Conservation (phyloP, 2,797 vertebrate genomes). For the Carcharodon carcharias region DNA sequence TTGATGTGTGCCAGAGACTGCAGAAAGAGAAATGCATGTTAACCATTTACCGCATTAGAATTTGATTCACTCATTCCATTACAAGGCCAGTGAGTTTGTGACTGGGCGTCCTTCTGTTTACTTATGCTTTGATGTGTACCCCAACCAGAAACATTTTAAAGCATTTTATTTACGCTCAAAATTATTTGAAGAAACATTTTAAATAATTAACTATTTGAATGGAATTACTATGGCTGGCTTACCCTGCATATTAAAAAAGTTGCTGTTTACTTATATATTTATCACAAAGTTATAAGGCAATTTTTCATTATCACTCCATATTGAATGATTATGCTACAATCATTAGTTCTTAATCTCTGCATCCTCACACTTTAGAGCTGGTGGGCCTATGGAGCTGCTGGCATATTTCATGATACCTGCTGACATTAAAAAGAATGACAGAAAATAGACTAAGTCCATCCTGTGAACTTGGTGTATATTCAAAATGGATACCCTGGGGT, state of each 20-base stretch:
- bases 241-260: not conserved
- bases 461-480: not conserved
- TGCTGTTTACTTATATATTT: not conserved
- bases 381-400: not conserved
- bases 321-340: not conserved
- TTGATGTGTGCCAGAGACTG: conserved; percentile 25
- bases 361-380: not conserved
- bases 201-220: not conserved
- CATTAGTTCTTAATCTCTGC: not conserved
- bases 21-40: conserved; percentile 13
- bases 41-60: conserved; percentile 30
- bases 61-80: not conserved
- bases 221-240: not conserved
- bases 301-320: not conserved
- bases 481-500: not conserved
- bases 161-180: not conserved
- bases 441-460: not conserved
- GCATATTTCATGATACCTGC: not conserved
- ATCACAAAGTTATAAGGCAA: not conserved
- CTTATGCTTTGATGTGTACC: not conserved
- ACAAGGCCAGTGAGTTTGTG: not conserved
- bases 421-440: not conserved
- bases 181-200: not conserved
- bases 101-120: not conserved
- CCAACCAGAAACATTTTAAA: not conserved